phyloP scores from a whole-genome alignment of 2,888 invertebrate species.

The Xanthia icteritia region DNA sequence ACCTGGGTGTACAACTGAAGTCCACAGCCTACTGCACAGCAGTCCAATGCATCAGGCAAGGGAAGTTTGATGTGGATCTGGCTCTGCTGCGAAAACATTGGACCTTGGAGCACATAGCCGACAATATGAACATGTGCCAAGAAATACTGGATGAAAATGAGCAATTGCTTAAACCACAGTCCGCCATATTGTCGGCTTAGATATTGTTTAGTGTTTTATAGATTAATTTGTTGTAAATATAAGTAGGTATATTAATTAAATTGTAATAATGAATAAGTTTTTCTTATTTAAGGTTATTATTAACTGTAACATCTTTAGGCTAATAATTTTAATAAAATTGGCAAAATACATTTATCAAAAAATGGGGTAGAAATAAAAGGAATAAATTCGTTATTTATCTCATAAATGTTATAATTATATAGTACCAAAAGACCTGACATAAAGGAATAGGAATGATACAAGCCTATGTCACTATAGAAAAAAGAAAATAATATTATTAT shows the following conservation, averaged over 20 bases:
- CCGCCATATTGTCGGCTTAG: slow-evolving; percentile 76
- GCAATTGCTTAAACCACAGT: slow-evolving; percentile 82
- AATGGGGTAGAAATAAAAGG: neutral
- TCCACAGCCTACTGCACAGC: slow-evolving; percentile 95
- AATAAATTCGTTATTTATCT: neutral
- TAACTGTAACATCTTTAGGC: neutral
- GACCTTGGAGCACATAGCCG: slow-evolving; percentile 92
- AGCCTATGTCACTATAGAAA: neutral
- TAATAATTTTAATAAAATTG: neutral
- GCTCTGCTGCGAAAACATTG: slow-evolving; percentile 96
- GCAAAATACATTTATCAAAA: neutral
- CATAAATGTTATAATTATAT: neutral
- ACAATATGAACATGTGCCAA: slow-evolving; percentile 91
- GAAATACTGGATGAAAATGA: slow-evolving; percentile 88
- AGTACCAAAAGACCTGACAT: neutral
- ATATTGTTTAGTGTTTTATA: slow-evolving; percentile 31
- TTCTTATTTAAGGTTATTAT: neutral
- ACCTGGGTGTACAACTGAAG: slow-evolving; percentile 94
- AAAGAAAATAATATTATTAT: neutral
- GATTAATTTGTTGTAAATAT: slow-evolving; percentile 45
- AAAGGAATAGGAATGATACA: slow-evolving; percentile 1
- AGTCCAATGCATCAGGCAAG: slow-evolving; percentile 95
- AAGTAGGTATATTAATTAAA: slow-evolving; percentile 23
- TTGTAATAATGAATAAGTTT: slow-evolving; percentile 2
- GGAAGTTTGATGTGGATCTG: slow-evolving; percentile 94